Evolutionary conservation across 2,888 invertebrate genomes (phyloP), one percentile per base, ranked within the genome.

Genomic region (Drosophila conformis): DNA sequence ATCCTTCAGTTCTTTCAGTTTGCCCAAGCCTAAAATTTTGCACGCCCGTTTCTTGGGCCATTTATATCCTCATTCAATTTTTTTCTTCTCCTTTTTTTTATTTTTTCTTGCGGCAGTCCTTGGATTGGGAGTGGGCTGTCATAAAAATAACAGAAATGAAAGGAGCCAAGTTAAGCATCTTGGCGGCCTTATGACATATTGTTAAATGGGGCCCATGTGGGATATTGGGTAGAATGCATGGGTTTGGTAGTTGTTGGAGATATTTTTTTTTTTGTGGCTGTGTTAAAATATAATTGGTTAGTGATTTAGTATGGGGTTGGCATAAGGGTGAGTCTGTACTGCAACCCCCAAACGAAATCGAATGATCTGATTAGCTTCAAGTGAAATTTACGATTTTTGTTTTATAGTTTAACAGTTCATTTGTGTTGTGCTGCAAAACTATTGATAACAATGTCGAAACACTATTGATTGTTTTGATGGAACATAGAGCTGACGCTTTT

Each of bases 131-230:
- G 49, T 56, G 66, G 64, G 66, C 61, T 89, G 86, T 87, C 90
- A 89, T 89, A 86, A 86, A 85, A 89, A 80, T 59, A 61, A 62
- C 66, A 69, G 63, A 68, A 73, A 60, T 73, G 81, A 61, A 73
- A 69, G 60, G 25, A 71, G 58, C 64, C 69, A 77, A 86, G 86
- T 89, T 89, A 78, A 89, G 80, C 88, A 86, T 87, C 89, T 89
- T 89, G 89, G 89, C 82, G 82, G 84, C 72, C 78, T 64, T 81
- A 83, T 86, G 85, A 86, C 87, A 86, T 87, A 86, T 86, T 80
- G 87, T 66, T 73, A 82, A 85, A 89, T 87, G 87, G 73, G 69
- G 63, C 83, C 84, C 89, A 78, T 88, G 84, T 76, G 84, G 73
- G 63, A 80, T 73, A 83, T 83, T 82, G 64, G 40, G 31, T 42